Base-by-base conservation (phyloP, 1,140 invertebrate species). In the Drosophila trapezifrons region DNA sequence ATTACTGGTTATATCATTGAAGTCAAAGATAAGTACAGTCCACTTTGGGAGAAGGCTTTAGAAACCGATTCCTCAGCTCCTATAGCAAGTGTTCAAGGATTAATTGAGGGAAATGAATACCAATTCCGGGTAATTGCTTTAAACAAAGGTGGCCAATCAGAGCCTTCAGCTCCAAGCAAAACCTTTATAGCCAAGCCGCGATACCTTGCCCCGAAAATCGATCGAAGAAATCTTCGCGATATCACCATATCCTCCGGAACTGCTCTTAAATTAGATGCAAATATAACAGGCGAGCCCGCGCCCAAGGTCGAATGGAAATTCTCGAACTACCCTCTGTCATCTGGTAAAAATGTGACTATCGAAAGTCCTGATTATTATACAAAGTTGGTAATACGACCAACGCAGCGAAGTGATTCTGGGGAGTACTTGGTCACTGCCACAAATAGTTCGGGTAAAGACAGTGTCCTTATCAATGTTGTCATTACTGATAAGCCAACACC, bases 71-170 rank as follows among this genome's bases (percentile, higher is more conserved):
- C 93, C 20, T 93, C 95, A 5, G 93, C 94, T 15, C 96, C 96
- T 1, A 94, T 95, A 75, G 97, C 95, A 38, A 94, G 95, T 43
- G 95, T 98, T 3, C 96, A 95, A 73, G 97, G 98, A 59, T 93
- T 99, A 4, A 96, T 98, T 76, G 98, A 99, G 94, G 98, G 98
- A 46, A 98, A 98, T 91, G 98, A 99, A 92, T 99, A 99, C 92
- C 98, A 99, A 92, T 99, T 99, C 95, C 95, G 98, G n/a, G 96
- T 99, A 4, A 97, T 97, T 80, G 98, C 98, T 35, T 94, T 98
- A 25, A 99, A 99, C 92, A 98, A 98, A 92, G 98, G 97, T 62
- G 98, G 98, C 2, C 95, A 96, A 90, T 98, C 97, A 49, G 96
- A 97, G 82, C 97, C 98, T 1, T 96, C 96, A 2, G 96, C 98